These are phyloP conservation scores for Thereva nobilitata DNA, from an alignment of 2,888 invertebrate species.

Conservation along the genomic window DNA sequence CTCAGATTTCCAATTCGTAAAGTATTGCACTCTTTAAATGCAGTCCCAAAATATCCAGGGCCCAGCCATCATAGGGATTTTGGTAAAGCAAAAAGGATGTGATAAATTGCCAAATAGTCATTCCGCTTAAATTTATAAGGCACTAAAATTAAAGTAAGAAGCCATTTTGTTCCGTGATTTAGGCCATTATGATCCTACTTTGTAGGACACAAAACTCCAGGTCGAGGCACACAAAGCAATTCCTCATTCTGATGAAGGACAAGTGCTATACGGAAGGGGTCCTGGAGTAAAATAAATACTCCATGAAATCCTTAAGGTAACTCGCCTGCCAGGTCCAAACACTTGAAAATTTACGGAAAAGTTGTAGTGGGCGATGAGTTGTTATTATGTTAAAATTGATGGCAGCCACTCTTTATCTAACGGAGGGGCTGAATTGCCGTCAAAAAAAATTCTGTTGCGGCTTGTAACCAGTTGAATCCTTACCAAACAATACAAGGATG, in stretches of 20 bases:
- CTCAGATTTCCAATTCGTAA: slow-evolving; percentile 14
- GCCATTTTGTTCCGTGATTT: too few species aligned
- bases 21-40: background rate
- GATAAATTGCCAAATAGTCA: too few species aligned
- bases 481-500: too few species aligned
- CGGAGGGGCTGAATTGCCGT: slow-evolving; percentile 8
- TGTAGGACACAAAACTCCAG: too few species aligned
- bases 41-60: slow-evolving; percentile 1
- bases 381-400: slow-evolving; percentile 18
- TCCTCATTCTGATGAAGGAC: too few species aligned
- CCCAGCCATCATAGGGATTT: too few species aligned
- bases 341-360: slow-evolving; percentile 10
- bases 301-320: background rate
- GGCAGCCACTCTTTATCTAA: slow-evolving; percentile 21
- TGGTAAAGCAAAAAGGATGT: too few species aligned
- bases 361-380: background rate
- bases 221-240: too few species aligned
- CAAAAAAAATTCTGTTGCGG: slow-evolving; percentile 16
- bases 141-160: too few species aligned
- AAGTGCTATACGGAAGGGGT: background rate
- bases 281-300: background rate
- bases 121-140: too few species aligned
- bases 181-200: too few species aligned
- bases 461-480: background rate
- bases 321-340: slow-evolving; percentile 13